Evolutionary conservation across 1,140 invertebrate genomes (phyloP).

Genomic region (Bemisia tabaci): DNA sequence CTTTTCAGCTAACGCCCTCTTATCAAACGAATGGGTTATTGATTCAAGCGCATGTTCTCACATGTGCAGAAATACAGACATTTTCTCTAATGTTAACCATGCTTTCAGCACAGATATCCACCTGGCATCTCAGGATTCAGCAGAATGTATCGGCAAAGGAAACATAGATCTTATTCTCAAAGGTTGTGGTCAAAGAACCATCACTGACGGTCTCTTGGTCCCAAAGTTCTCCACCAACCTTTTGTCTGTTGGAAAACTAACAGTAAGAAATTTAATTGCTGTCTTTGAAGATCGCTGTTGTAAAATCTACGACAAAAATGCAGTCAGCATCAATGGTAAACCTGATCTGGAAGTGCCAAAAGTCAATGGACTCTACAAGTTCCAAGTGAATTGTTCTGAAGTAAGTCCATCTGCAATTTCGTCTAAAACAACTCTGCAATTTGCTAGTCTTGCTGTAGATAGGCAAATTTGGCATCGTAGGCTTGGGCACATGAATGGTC

Average conservation of each 20-base stretch:
- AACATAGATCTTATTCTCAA: no score
- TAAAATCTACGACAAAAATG: neutral
- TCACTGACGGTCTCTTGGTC: neutral
- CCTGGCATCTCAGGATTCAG: no score
- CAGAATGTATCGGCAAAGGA: no score
- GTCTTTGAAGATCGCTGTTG: neutral
- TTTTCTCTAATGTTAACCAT: no score
- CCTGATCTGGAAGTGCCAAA: neutral
- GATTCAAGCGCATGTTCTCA: neutral
- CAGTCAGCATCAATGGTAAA: neutral
- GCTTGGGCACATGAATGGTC: neutral
- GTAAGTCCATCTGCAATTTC: neutral
- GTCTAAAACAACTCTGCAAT: neutral
- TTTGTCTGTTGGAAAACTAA: neutral
- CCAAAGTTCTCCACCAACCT: neutral
- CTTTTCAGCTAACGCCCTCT: neutral
- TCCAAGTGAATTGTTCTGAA: neutral
- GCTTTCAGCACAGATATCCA: no score
- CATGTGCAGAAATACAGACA: no score
- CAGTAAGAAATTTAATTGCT: neutral
- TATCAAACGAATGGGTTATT: neutral
- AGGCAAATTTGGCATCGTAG: neutral
- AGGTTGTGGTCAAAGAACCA: neutral
- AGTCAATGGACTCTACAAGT: neutral
- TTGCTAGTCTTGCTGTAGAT: no score